Evolutionary conservation across 2,113 vertebrate species (phyloP), one percentile per base, ranked within the genome.

Genomic region (Poecile atricapillus): DNA sequence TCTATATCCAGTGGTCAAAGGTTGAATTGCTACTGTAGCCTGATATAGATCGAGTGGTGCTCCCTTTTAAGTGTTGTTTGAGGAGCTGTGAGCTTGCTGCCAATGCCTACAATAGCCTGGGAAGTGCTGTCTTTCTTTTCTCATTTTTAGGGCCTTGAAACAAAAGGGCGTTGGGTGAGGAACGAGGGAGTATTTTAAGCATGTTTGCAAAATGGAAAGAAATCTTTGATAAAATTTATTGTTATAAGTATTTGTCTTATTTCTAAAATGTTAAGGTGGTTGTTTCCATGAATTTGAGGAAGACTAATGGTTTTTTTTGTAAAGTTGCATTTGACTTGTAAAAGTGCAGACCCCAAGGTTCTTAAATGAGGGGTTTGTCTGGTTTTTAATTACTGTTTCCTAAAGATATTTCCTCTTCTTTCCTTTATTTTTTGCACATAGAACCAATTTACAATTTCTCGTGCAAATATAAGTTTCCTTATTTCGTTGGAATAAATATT

Each of bases 201-300:
- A 88, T 73, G 79, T 95, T 83, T 97, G 74, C 87, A 92, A 90
- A 94, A 97, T 50, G 60, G 76, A 94, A 93, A 89, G 67, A 93
- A 87, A 90, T 90, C 28, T 83, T 91, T 94, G 63, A 83, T 69
- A 69, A 85, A 63, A 69, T 83, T 85, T 60, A 25, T 95, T 52
- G 25, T 74, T 87, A 70, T 83, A 96, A 90, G 59, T 89, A 93
- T 73, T 93, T 84, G 73, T 94, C 62, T 93, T 92, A 41, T 81
- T 90, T 92, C 53, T 90, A 71, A 75, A 90, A 83, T 5, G 46
- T 88, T 87, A 95, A 74, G n/a, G 49, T 83, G 19, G 70, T 84
- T 79, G 92, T 93, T 95, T 82, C 16, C 33, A 60, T 74, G 28
- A 80, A 92, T 87, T 96, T 97, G 59, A 94, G 90, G 81, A 91